Percentiles rank a stretch among this genome's conserved stretches.
These are phyloP conservation scores for Phoxinus phoxinus DNA, from an alignment of 2,113 vertebrate species.

Conservation along the genomic window DNA sequence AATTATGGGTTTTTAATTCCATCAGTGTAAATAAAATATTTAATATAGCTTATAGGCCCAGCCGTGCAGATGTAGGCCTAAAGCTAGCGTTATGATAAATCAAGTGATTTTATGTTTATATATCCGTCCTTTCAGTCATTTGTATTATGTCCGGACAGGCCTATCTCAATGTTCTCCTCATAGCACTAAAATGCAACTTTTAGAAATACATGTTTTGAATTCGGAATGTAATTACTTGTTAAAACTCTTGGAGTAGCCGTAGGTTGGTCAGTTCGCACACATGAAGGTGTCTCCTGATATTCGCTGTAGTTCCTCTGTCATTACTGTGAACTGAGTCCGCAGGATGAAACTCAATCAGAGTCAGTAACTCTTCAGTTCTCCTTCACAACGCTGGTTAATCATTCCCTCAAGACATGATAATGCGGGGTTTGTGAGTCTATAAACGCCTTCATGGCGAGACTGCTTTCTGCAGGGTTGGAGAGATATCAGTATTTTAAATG, in stretches of 20 bases:
- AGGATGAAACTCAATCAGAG: neutral
- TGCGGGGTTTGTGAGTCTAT: slow-evolving; percentile 13
- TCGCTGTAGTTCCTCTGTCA: neutral
- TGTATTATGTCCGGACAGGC: neutral
- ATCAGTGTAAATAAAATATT: no score
- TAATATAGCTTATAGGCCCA: no score
- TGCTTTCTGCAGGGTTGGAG: neutral
- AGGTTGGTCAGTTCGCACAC: no score
- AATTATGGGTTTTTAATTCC: no score
- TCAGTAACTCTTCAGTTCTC: neutral
- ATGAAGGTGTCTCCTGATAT: neutral
- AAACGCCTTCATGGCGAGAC: neutral
- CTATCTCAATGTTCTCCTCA: neutral
- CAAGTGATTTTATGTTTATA: neutral
- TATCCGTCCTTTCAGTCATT: neutral
- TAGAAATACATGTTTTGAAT: neutral
- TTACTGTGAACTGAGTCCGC: neutral
- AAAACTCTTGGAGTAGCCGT: no score
- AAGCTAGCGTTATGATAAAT: no score
- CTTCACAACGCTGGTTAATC: slow-evolving; percentile 16
- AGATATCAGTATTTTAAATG: neutral
- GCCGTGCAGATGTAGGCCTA: no score
- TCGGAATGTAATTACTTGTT: neutral
- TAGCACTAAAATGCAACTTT: neutral
- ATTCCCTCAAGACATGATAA: slow-evolving; percentile 21